A percentile compares a stretch with the other conserved stretches of the same genome.
phyloP scores from a whole-genome alignment of 2,113 vertebrate species.

The Zeus faber region DNA sequence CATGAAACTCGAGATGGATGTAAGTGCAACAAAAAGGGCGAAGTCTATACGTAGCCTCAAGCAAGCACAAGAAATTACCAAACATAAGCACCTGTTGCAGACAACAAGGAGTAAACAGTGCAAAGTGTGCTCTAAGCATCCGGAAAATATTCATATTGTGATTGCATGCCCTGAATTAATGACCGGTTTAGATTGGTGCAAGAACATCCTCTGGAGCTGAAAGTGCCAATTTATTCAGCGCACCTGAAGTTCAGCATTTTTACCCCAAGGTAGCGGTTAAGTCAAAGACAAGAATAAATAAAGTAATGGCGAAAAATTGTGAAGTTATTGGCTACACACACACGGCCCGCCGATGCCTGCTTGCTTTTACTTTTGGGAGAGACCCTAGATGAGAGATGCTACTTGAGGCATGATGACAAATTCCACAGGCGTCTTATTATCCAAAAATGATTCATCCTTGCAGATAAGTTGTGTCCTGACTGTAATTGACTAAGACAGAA shows the following conservation, averaged over 20 bases:
- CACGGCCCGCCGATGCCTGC: background rate
- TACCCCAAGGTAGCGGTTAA: constrained; percentile 14
- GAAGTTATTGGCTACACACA: constrained; percentile 7
- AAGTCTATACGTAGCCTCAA: no score
- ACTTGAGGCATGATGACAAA: constrained; percentile 50
- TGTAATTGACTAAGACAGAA: constrained; percentile 20
- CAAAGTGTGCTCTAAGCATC: background rate
- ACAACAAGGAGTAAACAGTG: background rate
- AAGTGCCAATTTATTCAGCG: constrained; percentile 16
- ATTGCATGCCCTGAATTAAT: constrained; percentile 7
- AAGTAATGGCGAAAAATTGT: constrained; percentile 13
- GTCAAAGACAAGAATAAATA: constrained; percentile 17
- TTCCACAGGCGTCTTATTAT: constrained; percentile 31
- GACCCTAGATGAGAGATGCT: constrained; percentile 32
- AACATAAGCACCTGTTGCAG: background rate
- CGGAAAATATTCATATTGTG: constrained; percentile 1
- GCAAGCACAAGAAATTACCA: background rate
- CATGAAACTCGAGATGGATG: no score
- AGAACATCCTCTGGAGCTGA: background rate
- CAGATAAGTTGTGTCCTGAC: constrained; percentile 28
- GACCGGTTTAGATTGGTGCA: constrained; percentile 8
- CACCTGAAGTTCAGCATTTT: constrained; percentile 28
- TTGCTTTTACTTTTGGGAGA: constrained; percentile 13
- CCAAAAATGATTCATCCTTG: constrained; percentile 47
- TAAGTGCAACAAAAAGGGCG: no score